A percentile compares a stretch with the other conserved stretches of the same genome.
These are phyloP conservation scores for Eulemur albifrons DNA, from an alignment of 2,797 vertebrate species.

Conservation along the genomic window DNA sequence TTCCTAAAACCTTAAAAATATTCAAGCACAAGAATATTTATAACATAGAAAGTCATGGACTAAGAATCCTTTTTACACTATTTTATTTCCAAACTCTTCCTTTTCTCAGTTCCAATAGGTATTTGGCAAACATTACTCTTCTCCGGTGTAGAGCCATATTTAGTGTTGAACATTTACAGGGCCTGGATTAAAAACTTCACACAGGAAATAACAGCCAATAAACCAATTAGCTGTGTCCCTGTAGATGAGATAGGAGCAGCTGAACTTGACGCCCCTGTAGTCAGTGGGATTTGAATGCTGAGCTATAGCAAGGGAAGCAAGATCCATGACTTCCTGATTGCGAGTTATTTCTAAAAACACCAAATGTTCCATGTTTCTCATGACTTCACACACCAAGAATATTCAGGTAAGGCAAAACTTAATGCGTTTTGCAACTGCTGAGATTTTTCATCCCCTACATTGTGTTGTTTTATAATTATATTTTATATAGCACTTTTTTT, in stretches of 20 bases:
- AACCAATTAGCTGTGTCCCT: not conserved
- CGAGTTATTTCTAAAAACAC: constrained; percentile 22
- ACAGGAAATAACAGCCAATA: not conserved
- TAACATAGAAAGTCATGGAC: not conserved
- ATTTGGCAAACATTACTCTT: not conserved
- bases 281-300: not conserved
- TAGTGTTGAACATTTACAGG: not conserved
- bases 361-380: constrained; percentile 61
- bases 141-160: not conserved
- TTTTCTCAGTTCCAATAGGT: not conserved
- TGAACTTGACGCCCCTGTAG: not conserved
- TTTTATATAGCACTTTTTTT: constrained; percentile 43
- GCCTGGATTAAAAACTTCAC: constrained; percentile 8
- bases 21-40: not conserved
- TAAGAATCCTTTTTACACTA: not conserved
- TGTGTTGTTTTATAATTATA: constrained; percentile 62
- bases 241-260: not conserved
- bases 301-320: not conserved
- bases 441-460: not conserved
- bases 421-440: constrained; percentile 59
- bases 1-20: not conserved
- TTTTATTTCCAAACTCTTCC: not conserved
- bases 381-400: constrained; percentile 55
- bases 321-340: constrained; percentile 48
- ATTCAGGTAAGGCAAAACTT: constrained; percentile 47